Base-by-base conservation (phyloP, 1,140 invertebrate species). In the Drosophila obscura region DNA sequence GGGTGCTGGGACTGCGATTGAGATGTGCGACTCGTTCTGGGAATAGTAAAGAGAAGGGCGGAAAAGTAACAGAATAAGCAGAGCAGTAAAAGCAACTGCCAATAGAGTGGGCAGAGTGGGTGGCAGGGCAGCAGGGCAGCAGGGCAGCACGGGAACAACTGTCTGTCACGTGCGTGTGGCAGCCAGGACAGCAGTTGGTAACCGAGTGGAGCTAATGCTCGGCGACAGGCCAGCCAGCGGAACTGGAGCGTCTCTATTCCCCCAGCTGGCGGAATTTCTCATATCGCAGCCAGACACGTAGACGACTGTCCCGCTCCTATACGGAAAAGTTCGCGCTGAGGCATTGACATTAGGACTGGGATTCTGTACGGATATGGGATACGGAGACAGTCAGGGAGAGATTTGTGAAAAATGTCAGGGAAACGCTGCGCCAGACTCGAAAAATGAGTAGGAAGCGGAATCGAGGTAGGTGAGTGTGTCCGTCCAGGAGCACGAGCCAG, bases 341-440 rank as follows among this genome's bases (percentile, higher is more conserved):
- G 39, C 64, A 77, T 64, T 68, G 74, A 53, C 63, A 64, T 69
- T 64, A 46, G 49, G 60, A 53, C 60, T 64, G 22, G 51, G 49
- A 58, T 67, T 62, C 9, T 11, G 31, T 35, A 35, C 31, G 69
- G 46, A 31, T 35, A 39, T 53, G 49, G 9, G 5, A 49, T 50
- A 65, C 44, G 35, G 13, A 59, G 44, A 48, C 57, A 66, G 5
- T 50, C 59, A 65, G 51, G 53, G 72, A 64, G 64, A 67, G 81
- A 81, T 85, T 87, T 88, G 82, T 65, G 74, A 88, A 88, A 88
- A 77, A 87, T 87, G 82, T 87, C 82, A 87, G 62, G 61, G 44
- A 44, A 46, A 55, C 28, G 45, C 73, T 65, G 61, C 35, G 56
- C 49, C 49, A 59, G 41, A 76, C 41, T 53, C 46, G 63, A 82